Evolutionary conservation across 2,888 invertebrate genomes (phyloP).

Genomic region (Pantelozetes paolii): DNA sequence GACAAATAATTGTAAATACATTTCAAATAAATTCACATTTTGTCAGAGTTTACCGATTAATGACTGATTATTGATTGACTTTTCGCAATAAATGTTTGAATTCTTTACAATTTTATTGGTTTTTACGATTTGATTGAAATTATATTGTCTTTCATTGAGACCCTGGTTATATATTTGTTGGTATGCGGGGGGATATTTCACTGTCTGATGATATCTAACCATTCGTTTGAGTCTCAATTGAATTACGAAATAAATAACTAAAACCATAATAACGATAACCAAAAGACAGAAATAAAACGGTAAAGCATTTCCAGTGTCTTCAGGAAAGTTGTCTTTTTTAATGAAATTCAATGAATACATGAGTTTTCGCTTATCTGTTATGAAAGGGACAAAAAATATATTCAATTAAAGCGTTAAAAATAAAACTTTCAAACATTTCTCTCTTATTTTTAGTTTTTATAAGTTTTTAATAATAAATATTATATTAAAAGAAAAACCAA

Average conservation of each 20-base stretch:
- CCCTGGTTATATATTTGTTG: background rate
- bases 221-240: constrained; percentile 35
- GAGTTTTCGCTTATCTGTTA: constrained; percentile 18
- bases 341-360: background rate
- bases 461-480: no score
- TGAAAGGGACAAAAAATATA: background rate
- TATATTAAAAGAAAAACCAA: no score
- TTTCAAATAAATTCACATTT: no score
- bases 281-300: constrained; percentile 42
- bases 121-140: background rate
- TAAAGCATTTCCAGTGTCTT: constrained; percentile 4
- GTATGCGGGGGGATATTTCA: background rate
- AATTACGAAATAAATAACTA: constrained; percentile 43
- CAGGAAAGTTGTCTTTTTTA: background rate
- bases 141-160: background rate
- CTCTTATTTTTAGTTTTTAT: no score
- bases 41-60: background rate
- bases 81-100: background rate
- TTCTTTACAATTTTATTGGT: background rate
- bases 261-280: constrained; percentile 43
- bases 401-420: background rate
- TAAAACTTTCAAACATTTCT: background rate
- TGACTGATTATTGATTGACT: background rate
- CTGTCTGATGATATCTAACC: background rate
- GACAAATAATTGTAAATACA: background rate